Conservation (phyloP, 2,113 vertebrate species). For the crab-eating macaque (Macaca fascicularis) region DNA sequence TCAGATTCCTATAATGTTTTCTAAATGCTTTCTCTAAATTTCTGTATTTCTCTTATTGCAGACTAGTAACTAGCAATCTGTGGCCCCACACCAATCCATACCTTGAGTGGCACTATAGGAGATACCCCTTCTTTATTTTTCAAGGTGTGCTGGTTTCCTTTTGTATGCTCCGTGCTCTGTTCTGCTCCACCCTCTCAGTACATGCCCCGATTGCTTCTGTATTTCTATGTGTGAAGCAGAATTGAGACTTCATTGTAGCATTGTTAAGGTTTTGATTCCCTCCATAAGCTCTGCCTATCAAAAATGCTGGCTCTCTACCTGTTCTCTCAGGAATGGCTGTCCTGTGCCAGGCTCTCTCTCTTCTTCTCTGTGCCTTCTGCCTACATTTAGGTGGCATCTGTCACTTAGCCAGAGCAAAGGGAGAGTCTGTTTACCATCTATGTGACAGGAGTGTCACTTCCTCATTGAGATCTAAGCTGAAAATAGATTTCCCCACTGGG, state of each 20-base stretch:
- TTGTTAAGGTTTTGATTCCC: not conserved
- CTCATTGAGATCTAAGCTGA: constrained; percentile 35
- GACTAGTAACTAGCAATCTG: not conserved
- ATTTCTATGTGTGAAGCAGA: not conserved
- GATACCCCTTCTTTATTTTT: not conserved
- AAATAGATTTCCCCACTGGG: constrained; percentile 27
- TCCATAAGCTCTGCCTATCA: not conserved
- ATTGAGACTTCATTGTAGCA: not conserved
- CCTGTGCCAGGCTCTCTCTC: not conserved
- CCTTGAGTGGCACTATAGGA: not conserved
- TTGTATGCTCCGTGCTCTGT: rapidly evolving
- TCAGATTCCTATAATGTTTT: not conserved
- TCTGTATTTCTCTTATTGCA: not conserved
- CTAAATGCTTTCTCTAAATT: not conserved
- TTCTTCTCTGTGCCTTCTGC: not conserved
- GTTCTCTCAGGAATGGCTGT: not conserved
- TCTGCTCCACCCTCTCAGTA: not conserved
- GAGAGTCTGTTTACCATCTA: not conserved
- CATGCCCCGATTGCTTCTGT: not conserved
- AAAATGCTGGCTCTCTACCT: not conserved
- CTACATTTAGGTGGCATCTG: not conserved
- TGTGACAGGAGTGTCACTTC: constrained; percentile 9
- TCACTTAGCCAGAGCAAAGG: not conserved
- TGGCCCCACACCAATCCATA: not conserved
- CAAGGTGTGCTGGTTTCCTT: not conserved